Evolutionary conservation across 2,888 invertebrate genomes (phyloP), one percentile per base, ranked within the genome.

Genomic region (Agrenia bidenticulata): DNA sequence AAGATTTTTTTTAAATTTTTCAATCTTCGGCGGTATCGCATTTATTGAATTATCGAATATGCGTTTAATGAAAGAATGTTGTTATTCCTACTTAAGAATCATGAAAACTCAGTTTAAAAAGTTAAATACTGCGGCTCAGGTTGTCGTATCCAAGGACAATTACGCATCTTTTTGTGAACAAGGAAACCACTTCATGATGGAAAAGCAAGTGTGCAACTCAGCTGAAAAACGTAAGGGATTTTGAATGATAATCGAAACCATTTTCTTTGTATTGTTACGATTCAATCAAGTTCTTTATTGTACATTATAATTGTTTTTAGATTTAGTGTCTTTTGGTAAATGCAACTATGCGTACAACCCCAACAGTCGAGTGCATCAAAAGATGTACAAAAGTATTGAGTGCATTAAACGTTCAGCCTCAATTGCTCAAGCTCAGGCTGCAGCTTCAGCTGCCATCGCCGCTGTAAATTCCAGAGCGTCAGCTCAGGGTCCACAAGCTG

Each of bases 41-140:
- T 32, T 32, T 11, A 32, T n/a, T n/a, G n/a, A n/a, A n/a, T n/a
- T n/a, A n/a, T n/a, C n/a, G n/a, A n/a, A n/a, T n/a, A n/a, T n/a
- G n/a, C n/a, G n/a, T n/a, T n/a, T n/a, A n/a, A n/a, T n/a, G n/a
- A n/a, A n/a, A n/a, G n/a, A n/a, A n/a, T n/a, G n/a, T n/a, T n/a
- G n/a, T n/a, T n/a, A n/a, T n/a, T n/a, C n/a, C n/a, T n/a, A n/a
- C n/a, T n/a, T n/a, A n/a, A n/a, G 32, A 7, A 92, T 80, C 89
- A 93, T 75, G 85, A 87, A 73, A 93, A 94, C 81, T 13, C 54
- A 62, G 13, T 45, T 45, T 19, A 19, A 13, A 11, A 5, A 62
- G 1, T 7, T 32, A 11, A 4, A 32, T 7, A 32, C 32, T 32
- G 32, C 11, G 11, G 4, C 32, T 32, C 4, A 4, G 4, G 11